Evolutionary conservation across 1,140 invertebrate genomes (phyloP), one percentile per base, ranked within the genome.

Genomic region (Drosophila pallidifrons): DNA sequence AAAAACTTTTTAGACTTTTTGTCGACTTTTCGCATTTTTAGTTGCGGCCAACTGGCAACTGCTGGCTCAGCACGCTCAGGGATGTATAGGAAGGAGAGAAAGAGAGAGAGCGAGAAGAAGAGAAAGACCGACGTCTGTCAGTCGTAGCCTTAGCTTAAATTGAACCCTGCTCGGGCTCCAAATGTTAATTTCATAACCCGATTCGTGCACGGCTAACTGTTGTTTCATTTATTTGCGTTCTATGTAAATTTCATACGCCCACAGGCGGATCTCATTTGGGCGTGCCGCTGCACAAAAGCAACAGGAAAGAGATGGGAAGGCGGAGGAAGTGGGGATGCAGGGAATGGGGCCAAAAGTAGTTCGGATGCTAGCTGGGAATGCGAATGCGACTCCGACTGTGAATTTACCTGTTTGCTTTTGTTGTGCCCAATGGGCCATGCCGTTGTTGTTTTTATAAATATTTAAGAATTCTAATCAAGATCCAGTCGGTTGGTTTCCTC

Each of bases 381-480:
- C 35, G 35, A 38, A 38, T 32, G 7, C 32, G 32, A 63, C 20
- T 16, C 30, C 32, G 32, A 63, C 20, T 16, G 30, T 8, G 55
- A 28, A 35, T 38, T 63, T 72, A 70, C 72, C 76, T 79, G 75
- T 76, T 75, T 69, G 49, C 70, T 54, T 66, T 59, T 57, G 66
- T 15, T 55, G 20, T n/a, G 54, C 63, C 54, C 60, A 77, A 47
- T 59, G 60, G 47, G 69, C 59, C 20, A 32, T 47, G 47, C 30
- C 28, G 61, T 43, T 25, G 81, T 28, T 71, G 43, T 43, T 82
- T 91, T 88, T 88, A 91, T 91, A 91, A 91, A 91, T 91, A 91
- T 91, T 91, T 91, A 77, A 91, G 76, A 85, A 85, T 91, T 91
- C 81, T 91, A 91, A 91, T 91, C 88, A 91, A 91, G 88, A 91